phyloP scores from a whole-genome alignment of 2,797 vertebrate species.

The Triplophysa bombifrons region DNA sequence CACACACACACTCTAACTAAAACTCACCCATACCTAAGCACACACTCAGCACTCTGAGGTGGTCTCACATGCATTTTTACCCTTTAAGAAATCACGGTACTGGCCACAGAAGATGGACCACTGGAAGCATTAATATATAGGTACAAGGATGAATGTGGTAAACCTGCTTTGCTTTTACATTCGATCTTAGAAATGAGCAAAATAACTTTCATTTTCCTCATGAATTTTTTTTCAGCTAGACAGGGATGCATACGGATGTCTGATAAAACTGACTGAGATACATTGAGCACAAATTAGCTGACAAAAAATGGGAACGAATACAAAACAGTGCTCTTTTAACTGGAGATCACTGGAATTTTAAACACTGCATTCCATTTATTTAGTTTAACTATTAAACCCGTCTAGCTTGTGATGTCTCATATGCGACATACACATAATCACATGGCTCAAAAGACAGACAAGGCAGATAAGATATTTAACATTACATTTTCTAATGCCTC shows the following conservation, averaged over 20 bases:
- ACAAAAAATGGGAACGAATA: too few relatives aligned
- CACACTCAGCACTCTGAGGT: constrained; percentile 50
- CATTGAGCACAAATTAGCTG: too few relatives aligned
- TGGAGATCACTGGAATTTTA: too few relatives aligned
- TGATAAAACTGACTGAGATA: not conserved
- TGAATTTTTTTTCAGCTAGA: not conserved
- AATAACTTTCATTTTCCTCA: not conserved
- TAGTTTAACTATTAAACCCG: too few relatives aligned
- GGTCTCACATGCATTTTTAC: constrained; percentile 46
- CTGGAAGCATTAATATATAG: constrained; percentile 12
- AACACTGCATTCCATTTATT: too few relatives aligned
- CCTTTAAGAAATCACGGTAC: constrained; percentile 26
- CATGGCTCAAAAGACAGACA: too few relatives aligned
- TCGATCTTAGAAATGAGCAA: not conserved
- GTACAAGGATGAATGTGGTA: not conserved
- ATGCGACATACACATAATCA: too few relatives aligned
- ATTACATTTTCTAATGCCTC: too few relatives aligned
- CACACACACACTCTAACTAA: constrained; percentile 31
- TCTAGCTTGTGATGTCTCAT: too few relatives aligned
- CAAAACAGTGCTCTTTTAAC: too few relatives aligned
- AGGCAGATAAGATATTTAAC: too few relatives aligned
- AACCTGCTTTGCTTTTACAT: not conserved
- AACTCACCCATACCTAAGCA: constrained; percentile 28
- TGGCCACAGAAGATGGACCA: constrained; percentile 29
- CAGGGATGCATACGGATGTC: not conserved